A percentile compares a stretch with the other conserved stretches of the same genome.
Conservation (phyloP, 2,113 vertebrate genomes). For the Lophochroa leadbeateri region DNA sequence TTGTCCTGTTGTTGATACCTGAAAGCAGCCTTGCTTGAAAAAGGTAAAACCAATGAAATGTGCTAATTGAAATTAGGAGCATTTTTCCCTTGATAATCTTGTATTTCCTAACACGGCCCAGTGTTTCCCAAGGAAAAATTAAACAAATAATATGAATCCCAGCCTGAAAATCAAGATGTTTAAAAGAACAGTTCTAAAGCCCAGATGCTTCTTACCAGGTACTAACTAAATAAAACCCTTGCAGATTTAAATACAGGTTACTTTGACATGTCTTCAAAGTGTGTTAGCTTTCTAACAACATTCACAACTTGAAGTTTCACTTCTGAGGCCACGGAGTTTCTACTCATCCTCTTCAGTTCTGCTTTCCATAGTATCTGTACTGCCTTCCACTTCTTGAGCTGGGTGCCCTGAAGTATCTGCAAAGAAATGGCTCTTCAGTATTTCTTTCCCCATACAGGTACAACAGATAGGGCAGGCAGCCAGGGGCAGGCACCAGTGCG, state of each 20-base stretch:
- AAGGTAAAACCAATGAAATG: conserved; percentile 46
- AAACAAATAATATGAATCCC: conserved; percentile 52
- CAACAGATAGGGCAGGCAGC: neutral
- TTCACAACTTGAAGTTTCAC: conserved; percentile 41
- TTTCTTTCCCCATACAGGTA: neutral
- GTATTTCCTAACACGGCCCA: neutral
- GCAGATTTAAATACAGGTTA: conserved; percentile 59
- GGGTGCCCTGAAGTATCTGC: conserved; percentile 49
- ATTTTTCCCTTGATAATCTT: conserved; percentile 14
- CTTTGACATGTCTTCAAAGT: conserved; percentile 65
- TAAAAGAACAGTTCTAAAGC: conserved; percentile 75
- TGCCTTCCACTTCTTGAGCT: conserved; percentile 50
- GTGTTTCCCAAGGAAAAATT: conserved; percentile 49
- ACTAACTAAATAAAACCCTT: conserved; percentile 67
- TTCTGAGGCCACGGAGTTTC: neutral
- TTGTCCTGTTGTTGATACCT: conserved; percentile 20
- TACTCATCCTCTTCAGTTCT: conserved; percentile 66
- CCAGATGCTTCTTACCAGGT: conserved; percentile 52
- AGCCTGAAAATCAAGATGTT: conserved; percentile 66
- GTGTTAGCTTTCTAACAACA: conserved; percentile 53
- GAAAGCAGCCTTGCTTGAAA: conserved; percentile 40
- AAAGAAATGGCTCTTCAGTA: conserved; percentile 13
- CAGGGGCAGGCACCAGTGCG: accelerated
- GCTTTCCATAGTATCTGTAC: conserved; percentile 46
- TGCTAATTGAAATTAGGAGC: conserved; percentile 49